phyloP scores from a whole-genome alignment of 2,888 invertebrate genomes.

The Fabriciana adippe region DNA sequence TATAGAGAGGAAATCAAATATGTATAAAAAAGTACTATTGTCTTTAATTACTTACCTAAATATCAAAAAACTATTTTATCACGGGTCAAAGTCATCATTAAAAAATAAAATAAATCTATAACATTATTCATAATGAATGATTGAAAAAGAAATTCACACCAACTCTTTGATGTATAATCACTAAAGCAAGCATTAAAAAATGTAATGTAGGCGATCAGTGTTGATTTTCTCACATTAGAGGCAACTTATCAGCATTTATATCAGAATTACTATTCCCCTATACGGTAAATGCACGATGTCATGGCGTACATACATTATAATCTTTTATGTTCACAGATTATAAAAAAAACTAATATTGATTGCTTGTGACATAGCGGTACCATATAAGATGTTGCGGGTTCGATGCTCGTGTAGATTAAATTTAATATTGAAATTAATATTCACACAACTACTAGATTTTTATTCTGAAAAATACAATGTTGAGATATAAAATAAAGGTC shows the following conservation, averaged over 20 bases:
- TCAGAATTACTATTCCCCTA: conserved; percentile 47
- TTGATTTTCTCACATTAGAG: conserved; percentile 62
- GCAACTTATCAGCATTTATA: conserved; percentile 54
- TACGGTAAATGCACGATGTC: conserved; percentile 50
- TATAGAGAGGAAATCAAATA: too few relatives aligned
- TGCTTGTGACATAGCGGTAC: neutral
- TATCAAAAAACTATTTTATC: too few relatives aligned
- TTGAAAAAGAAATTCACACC: too few relatives aligned
- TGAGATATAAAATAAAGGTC: too few relatives aligned
- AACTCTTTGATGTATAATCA: neutral
- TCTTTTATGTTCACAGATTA: conserved; percentile 38
- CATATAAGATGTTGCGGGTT: neutral
- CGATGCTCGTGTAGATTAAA: neutral
- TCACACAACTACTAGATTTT: too few relatives aligned
- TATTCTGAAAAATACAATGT: too few relatives aligned
- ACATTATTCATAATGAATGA: too few relatives aligned
- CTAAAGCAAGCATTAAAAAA: conserved; percentile 14
- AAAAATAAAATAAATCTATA: too few relatives aligned
- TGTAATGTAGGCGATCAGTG: conserved; percentile 26
- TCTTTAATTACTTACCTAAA: too few relatives aligned
- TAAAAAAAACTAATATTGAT: conserved; percentile 1
- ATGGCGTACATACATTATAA: conserved; percentile 42
- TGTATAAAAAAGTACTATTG: too few relatives aligned
- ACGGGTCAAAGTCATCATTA: too few relatives aligned
- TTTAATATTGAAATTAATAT: neutral